Base-by-base conservation (phyloP, 1,140 invertebrate genomes). In the Drosophila pachea region DNA sequence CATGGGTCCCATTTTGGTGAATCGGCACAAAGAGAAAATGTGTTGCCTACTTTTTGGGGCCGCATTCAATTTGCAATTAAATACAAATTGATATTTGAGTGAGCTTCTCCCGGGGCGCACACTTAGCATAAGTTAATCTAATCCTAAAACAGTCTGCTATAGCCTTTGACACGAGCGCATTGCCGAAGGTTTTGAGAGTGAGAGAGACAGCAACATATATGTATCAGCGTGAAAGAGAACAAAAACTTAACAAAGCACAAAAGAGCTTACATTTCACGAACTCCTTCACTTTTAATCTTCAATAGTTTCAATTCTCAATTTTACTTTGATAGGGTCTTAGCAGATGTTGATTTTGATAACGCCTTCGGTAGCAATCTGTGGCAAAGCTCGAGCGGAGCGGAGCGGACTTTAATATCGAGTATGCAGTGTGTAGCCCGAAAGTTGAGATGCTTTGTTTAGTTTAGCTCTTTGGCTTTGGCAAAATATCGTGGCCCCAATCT, bases 401-500 rank as follows among this genome's bases (percentile, higher is more conserved):
- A 9, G 32, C 47, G 33, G 54, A 14, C 56, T 54, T 35, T 14
- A 16, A 31, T 36, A 47, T 58, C 52, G n/a, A 43, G 12, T 16
- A 43, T 14, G 6, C 14, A 43, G 12, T 14, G 7, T 14, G 12
- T 29, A 6, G 22, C 45, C 7, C 5, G 40, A 43, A 52, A 47
- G 47, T 42, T 45, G n/a, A 38, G 36, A 50, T 50, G 71, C 52
- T 78, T 68, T 56, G 61, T 62, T 73, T 71, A 42, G 61, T 31
- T 56, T 5, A 66, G 74, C 67, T 82, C 63, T 42, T 45, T 48
- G 49, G 53, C 47, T 43, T 56, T 43, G 40, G 4, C 29, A 45
- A 45, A 56, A 66, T 81, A 81, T 82, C 74, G 77, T 67, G 76
- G 78, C 56, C 74, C 49, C 67, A 74, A 71, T 67, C 42, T 61